phyloP scores from a whole-genome alignment of 2,888 invertebrate genomes.

The Linyphia triangularis region DNA sequence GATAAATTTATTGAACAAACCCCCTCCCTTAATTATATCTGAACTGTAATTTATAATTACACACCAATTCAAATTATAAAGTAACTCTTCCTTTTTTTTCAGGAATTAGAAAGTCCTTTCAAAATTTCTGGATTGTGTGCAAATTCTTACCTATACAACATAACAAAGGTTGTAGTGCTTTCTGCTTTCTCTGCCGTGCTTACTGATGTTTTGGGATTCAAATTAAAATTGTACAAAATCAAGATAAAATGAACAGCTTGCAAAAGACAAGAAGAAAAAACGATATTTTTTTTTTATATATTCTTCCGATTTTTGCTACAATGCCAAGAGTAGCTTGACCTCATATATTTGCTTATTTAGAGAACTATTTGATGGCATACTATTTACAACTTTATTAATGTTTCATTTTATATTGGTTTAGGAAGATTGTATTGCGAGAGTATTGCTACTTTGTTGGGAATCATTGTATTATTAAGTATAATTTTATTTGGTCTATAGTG shows the following conservation, averaged over 20 bases:
- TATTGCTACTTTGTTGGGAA: no score
- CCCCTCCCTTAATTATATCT: no score
- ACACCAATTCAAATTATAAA: no score
- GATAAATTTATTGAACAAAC: no score
- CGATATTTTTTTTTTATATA: background rate
- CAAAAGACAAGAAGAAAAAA: background rate
- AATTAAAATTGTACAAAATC: slow-evolving; percentile 92
- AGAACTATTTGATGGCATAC: background rate
- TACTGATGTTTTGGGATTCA: slow-evolving; percentile 84
- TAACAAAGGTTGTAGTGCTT: slow-evolving; percentile 95
- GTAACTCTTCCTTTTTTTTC: no score
- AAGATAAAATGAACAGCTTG: slow-evolving; percentile 82
- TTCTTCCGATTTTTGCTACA: background rate
- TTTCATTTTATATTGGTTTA: background rate
- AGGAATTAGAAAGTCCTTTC: slow-evolving; percentile 97
- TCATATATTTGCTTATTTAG: background rate
- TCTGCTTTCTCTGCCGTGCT: slow-evolving; percentile 97
- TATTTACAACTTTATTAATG: background rate
- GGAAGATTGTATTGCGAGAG: no score
- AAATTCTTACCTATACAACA: slow-evolving; percentile 96
- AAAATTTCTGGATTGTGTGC: slow-evolving; percentile 97
- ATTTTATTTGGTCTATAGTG: background rate
- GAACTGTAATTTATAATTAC: no score
- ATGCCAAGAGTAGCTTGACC: background rate
- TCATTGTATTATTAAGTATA: no score